Evolutionary conservation across 2,888 invertebrate species (phyloP).

Genomic region (Dyspetes luteomarginatus): DNA sequence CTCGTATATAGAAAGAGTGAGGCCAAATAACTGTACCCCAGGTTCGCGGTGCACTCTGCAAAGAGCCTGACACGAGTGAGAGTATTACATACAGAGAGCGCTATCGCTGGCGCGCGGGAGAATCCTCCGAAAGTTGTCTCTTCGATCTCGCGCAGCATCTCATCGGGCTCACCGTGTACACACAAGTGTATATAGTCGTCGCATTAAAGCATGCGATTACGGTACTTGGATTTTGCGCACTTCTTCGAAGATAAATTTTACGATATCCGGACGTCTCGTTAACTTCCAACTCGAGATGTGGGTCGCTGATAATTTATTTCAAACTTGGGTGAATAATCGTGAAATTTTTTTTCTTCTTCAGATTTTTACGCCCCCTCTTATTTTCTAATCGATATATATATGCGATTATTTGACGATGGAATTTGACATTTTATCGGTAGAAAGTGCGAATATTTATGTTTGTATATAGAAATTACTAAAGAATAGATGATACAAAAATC

Average conservation of each 20-base stretch:
- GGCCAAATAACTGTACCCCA: conserved; percentile 77
- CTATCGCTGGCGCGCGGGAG: no score
- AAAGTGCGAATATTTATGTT: no score
- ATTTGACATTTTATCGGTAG: conserved; percentile 2
- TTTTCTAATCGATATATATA: background rate
- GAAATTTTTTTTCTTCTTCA: background rate
- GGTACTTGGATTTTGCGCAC: conserved; percentile 34
- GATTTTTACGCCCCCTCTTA: background rate
- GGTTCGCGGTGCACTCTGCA: conserved; percentile 62
- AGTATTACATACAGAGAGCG: background rate
- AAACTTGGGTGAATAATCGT: background rate
- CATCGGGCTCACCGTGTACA: background rate
- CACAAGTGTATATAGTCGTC: background rate
- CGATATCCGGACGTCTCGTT: background rate
- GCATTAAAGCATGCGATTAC: conserved; percentile 26
- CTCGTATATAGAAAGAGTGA: conserved; percentile 67
- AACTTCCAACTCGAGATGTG: conserved; percentile 1
- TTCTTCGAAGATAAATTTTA: conserved; percentile 12
- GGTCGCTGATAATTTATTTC: conserved; percentile 5
- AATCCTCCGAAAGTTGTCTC: conserved; percentile 25
- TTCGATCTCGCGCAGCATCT: conserved; percentile 17
- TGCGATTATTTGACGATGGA: background rate
- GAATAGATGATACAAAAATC: background rate
- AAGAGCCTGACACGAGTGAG: conserved; percentile 32
- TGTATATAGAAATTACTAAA: no score